phyloP scores from a whole-genome alignment of 2,797 vertebrate species.

The Tauraco hartlaubi region DNA sequence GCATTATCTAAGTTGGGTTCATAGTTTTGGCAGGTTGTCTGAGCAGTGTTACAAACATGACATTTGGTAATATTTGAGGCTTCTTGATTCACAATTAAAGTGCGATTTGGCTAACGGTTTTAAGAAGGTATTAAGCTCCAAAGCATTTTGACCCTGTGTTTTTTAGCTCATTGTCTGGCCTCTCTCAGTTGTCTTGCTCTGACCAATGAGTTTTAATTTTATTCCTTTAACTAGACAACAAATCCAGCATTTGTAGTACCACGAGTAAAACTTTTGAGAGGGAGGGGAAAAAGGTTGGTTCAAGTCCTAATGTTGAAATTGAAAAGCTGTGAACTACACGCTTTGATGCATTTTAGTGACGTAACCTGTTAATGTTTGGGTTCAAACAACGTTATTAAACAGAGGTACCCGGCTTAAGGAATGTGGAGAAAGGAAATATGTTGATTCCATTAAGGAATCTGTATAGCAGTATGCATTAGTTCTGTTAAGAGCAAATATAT shows the following conservation, averaged over 20 bases:
- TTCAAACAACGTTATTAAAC: constrained; percentile 67
- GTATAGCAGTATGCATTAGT: constrained; percentile 87
- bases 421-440: constrained; percentile 91
- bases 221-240: constrained; percentile 73
- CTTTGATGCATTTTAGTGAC: constrained; percentile 45
- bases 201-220: constrained; percentile 67
- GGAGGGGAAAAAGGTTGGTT: constrained; percentile 39
- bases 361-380: constrained; percentile 78
- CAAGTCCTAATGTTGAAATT: constrained; percentile 19
- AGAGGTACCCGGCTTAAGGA: constrained; percentile 81
- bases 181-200: constrained; percentile 57
- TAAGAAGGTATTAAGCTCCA: constrained; percentile 42
- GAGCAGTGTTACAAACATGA: constrained; percentile 67
- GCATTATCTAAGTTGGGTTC: constrained; percentile 87
- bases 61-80: constrained; percentile 68
- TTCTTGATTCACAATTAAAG: constrained; percentile 69
- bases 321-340: constrained; percentile 35
- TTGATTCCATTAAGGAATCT: constrained; percentile 97
- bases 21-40: constrained; percentile 79
- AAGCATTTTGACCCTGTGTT: constrained; percentile 47
- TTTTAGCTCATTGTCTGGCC: constrained; percentile 67
- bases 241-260: constrained; percentile 78
- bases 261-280: constrained; percentile 65
- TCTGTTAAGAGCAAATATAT: constrained; percentile 87
- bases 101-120: constrained; percentile 15